Conservation (phyloP, 2,113 vertebrate genomes). For the Corythornis cristatus region DNA sequence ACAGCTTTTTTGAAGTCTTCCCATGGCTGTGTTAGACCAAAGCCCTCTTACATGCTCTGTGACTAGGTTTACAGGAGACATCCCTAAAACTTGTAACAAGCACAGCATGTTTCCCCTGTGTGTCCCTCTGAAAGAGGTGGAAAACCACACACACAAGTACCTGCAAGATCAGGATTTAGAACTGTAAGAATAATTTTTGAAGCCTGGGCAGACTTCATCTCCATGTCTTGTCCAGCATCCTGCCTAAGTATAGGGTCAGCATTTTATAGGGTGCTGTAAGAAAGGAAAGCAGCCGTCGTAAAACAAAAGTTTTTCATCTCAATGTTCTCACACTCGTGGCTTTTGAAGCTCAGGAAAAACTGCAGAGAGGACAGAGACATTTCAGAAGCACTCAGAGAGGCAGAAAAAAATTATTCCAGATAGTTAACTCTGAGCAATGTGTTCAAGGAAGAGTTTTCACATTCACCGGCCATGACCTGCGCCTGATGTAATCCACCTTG, state of each 20-base stretch:
- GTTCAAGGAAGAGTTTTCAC: constrained; percentile 24
- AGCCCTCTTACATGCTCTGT: fast-evolving
- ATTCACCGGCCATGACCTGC: constrained; percentile 8
- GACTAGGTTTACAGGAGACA: not conserved
- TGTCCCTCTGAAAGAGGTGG: not conserved
- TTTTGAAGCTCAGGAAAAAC: not conserved
- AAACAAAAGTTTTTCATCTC: not conserved
- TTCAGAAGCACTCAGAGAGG: not conserved
- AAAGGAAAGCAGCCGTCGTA: not conserved
- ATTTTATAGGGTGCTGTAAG: not conserved
- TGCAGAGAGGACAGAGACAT: not conserved
- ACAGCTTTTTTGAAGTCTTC: not conserved
- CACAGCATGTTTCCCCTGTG: not conserved
- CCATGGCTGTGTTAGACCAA: not conserved
- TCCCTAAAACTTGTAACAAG: not conserved
- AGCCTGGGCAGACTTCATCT: not conserved
- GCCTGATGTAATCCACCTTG: constrained; percentile 39
- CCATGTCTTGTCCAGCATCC: not conserved
- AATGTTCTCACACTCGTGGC: not conserved
- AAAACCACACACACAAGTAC: not conserved
- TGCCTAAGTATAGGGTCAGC: not conserved
- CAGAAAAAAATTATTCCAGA: constrained; percentile 18
- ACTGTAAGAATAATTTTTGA: not conserved
- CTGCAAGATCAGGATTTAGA: not conserved
- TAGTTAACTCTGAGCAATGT: not conserved